These are phyloP conservation scores for Drosophila burlai DNA, from an alignment of 1,140 invertebrate species.

Conservation along the genomic window DNA sequence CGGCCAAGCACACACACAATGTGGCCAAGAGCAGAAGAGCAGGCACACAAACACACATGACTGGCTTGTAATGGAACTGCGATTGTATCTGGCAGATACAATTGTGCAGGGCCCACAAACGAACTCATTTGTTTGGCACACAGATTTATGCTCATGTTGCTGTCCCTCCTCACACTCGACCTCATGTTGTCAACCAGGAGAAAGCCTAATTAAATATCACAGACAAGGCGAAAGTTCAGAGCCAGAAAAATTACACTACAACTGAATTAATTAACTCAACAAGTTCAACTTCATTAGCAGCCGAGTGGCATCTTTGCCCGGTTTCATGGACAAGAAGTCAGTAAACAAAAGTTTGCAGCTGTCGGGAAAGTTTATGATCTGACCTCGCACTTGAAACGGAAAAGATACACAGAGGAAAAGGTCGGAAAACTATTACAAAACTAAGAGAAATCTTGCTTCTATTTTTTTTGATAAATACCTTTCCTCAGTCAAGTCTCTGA, in stretches of 20 bases:
- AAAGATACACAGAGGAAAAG: neutral
- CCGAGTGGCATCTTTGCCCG: slow-evolving; percentile 15
- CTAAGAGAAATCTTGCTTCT: neutral
- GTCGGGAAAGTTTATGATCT: slow-evolving; percentile 44
- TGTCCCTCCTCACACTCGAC: slow-evolving; percentile 5
- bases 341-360: slow-evolving; percentile 44
- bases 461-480: neutral
- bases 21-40: slow-evolving; percentile 38
- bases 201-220: slow-evolving; percentile 68
- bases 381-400: slow-evolving; percentile 16
- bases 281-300: slow-evolving; percentile 66
- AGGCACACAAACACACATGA: slow-evolving; percentile 16
- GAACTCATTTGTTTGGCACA: slow-evolving; percentile 54
- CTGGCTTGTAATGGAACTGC: slow-evolving; percentile 71
- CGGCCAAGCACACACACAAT: slow-evolving; percentile 58
- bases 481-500: neutral
- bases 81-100: slow-evolving; percentile 80
- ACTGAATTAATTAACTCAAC: slow-evolving; percentile 73
- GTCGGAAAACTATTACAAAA: neutral
- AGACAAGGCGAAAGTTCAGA: slow-evolving; percentile 14
- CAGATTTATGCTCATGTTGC: slow-evolving; percentile 72
- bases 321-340: slow-evolving; percentile 34
- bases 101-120: slow-evolving; percentile 51
- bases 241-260: slow-evolving; percentile 56
- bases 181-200: slow-evolving; percentile 48